phyloP scores from a whole-genome alignment of 1,140 invertebrate species.

The Trichogramma pretiosum region DNA sequence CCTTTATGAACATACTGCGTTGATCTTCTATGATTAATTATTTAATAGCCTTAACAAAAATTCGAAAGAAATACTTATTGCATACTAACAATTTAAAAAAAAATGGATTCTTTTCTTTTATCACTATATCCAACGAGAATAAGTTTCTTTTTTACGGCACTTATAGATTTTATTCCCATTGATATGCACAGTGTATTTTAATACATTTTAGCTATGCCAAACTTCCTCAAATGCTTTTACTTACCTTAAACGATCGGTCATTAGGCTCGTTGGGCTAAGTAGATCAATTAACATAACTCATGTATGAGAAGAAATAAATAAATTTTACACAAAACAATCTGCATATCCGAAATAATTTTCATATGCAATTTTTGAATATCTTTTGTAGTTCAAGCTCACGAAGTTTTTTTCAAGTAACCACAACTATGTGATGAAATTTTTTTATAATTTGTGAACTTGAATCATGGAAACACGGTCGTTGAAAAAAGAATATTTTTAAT shows the following conservation, averaged over 20 bases:
- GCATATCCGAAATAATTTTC: too few relatives aligned
- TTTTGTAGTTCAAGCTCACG: not conserved
- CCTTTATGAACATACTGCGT: too few relatives aligned
- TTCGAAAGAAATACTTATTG: too few relatives aligned
- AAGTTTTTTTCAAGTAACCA: not conserved
- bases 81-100: constrained; percentile 31
- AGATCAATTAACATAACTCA: too few relatives aligned
- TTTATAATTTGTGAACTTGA: not conserved
- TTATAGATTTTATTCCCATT: constrained; percentile 53
- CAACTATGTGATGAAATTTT: constrained; percentile 1
- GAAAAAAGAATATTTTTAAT: not conserved
- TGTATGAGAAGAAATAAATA: too few relatives aligned
- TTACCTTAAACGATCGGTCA: constrained; percentile 46
- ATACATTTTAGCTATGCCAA: constrained; percentile 46
- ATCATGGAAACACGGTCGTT: too few relatives aligned
- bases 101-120: constrained; percentile 40
- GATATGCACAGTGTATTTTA: constrained; percentile 47
- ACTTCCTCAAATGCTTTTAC: constrained; percentile 46
- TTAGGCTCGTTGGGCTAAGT: too few relatives aligned
- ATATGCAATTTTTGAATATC: too few relatives aligned
- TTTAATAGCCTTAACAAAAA: too few relatives aligned
- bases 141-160: constrained; percentile 61
- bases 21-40: too few relatives aligned
- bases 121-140: constrained; percentile 48
- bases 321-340: too few relatives aligned